Evolutionary conservation across 2,113 vertebrate genomes (phyloP).

Genomic region (Antechinus stuartii): DNA sequence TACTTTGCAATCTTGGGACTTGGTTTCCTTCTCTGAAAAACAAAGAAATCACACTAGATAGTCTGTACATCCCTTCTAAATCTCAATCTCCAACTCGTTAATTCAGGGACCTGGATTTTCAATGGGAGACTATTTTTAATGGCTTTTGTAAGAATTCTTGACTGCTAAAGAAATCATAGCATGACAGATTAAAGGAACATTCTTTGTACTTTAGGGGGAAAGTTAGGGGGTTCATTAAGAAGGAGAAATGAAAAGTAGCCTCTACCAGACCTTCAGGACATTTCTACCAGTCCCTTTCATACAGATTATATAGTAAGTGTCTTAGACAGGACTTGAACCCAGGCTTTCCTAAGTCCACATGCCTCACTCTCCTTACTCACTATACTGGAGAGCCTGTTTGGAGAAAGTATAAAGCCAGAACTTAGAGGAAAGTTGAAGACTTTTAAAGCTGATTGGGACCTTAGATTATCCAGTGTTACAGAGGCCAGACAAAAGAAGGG

Average conservation of each 20-base stretch:
- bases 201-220: not conserved
- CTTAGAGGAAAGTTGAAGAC: not conserved
- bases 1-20: not conserved
- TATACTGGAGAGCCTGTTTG: not conserved
- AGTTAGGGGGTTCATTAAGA: not conserved
- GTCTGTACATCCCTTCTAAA: not conserved
- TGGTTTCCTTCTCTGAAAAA: not conserved
- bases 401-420: not conserved
- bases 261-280: not conserved
- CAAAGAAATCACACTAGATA: not conserved
- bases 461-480: not conserved
- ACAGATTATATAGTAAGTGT: not conserved
- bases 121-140: not conserved
- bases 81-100: not conserved
- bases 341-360: not conserved
- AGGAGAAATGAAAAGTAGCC: not conserved
- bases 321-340: not conserved
- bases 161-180: not conserved
- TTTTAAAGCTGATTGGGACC: not conserved
- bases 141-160: not conserved
- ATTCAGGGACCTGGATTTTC: not conserved
- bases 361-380: not conserved
- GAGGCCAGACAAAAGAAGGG: not conserved
- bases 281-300: not conserved
- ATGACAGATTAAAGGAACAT: not conserved